Base-by-base conservation (phyloP, 1,140 invertebrate species). In the Bombus polaris region DNA sequence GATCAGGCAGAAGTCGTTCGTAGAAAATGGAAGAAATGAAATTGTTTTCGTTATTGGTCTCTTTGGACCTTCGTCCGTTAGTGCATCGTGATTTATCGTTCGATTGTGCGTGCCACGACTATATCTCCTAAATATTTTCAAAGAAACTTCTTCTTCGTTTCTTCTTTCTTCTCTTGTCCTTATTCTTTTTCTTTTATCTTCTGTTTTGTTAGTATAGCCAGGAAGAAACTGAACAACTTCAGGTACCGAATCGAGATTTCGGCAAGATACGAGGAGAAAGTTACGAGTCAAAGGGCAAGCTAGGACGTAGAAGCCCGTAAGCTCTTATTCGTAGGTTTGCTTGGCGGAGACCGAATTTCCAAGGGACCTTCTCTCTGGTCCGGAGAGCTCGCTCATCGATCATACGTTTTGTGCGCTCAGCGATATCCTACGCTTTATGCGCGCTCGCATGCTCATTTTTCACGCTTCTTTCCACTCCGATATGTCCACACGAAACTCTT, bases 391-490 rank as follows among this genome's bases (percentile, higher is more conserved):
- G 66, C 88, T 80, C 90, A 92, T 92, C 91, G 89, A 92, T 92
- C 91, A 92, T 87, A 80, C 88, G 83, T 91, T 89, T 89, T 88
- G 74, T 86, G 66, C 77, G 83, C 72, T 59, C 73, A 57, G 57
- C 87, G 87, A 91, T 87, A 80, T 86, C 59, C 79, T 62, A 44
- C 37, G 85, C 82, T 74, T 78, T 72, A 88, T 70, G 39, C 71
- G 68, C 80, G 65, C 59, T 59, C 85, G 70, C 42, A 8, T 47
- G 62, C 75, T 90, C 91, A 91, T 92, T 92, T 92, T 92, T 92
- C 89, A 91, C 86, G 72, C 28, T 81, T 72, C 90, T 74, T 90
- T 88, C 79, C 82, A 71, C 83, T 79, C 78, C 53, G 87, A 88
- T 91, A 85, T 87, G 85, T 74, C 73, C 59, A 47, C 81, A 62